Conservation (phyloP, 1,140 invertebrate species). For the Bombus picipes region DNA sequence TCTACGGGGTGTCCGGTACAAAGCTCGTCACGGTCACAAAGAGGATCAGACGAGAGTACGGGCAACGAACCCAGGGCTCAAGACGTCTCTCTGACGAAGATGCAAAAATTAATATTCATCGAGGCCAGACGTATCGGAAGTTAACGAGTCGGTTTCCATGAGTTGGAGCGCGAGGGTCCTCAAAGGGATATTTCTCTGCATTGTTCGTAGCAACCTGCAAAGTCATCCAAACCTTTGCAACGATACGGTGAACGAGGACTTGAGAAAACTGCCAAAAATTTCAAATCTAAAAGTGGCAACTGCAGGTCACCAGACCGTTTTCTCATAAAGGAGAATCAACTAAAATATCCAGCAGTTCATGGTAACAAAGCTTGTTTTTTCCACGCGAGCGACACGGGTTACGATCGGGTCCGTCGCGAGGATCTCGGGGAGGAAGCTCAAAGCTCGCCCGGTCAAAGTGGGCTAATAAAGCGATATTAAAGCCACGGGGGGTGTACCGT, state of each 20-base stretch:
- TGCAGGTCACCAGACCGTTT: too few relatives aligned
- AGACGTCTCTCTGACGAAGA: constrained; percentile 15
- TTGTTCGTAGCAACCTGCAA: not conserved
- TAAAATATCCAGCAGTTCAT: too few relatives aligned
- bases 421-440: constrained; percentile 40
- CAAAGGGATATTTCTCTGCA: not conserved
- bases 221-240: too few relatives aligned
- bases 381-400: not conserved
- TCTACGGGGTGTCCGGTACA: constrained; percentile 53
- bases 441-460: constrained; percentile 69
- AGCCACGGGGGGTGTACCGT: constrained; percentile 73
- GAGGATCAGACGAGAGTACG: not conserved
- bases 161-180: not conserved
- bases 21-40: constrained; percentile 35
- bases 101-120: constrained; percentile 38
- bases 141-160: constrained; percentile 26
- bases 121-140: constrained; percentile 7
- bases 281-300: too few relatives aligned
- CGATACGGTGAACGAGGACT: too few relatives aligned
- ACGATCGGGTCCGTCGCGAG: constrained; percentile 15
- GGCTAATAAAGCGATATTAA: constrained; percentile 82
- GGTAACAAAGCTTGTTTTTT: not conserved
- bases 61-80: constrained; percentile 12
- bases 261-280: too few relatives aligned
- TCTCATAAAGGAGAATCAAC: not conserved